Base-by-base conservation (phyloP, 2,113 vertebrate species). In the Recurvirostra avosetta region DNA sequence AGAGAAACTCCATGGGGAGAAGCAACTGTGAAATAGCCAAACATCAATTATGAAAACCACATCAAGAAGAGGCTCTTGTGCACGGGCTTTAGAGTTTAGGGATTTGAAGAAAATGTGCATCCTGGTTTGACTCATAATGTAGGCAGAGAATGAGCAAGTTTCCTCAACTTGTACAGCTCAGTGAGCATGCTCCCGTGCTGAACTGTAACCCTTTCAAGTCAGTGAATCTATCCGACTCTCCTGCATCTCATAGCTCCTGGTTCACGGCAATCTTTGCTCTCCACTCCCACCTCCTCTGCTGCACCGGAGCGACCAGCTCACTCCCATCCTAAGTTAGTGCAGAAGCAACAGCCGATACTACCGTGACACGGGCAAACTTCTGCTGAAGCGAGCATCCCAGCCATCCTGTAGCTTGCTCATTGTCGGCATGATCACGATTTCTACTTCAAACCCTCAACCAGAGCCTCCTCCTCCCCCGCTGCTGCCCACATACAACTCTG, bases 31-130 rank as follows among this genome's bases (percentile, higher is more conserved):
- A 85, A 94, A 88, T 78, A 94, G 90, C 67, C 91, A 94, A 96
- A 95, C 86, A 94, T 93, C 91, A 94, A 67, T 94, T 94, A 95
- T 38, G 86, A 83, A 95, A 94, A 96, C 76, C 85, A 93, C 72
- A 96, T 88, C 79, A 86, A 96, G 84, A 93, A 90, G 68, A 92
- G 62, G 80, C 84, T 95, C 82, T 86, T 83, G 82, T 77, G 90
- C 86, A 88, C 0, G 0, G 55, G 81, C 83, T 94, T 88, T 73
- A 91, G 71, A 32, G 83, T 91, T 94, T 93, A 93, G 79, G 90
- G 95, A 96, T 80, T 83, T 86, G 75, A 90, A 79, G 81, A 90
- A 94, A 91, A 95, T 45, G 62, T 74, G 50, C 78, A 95, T 92
- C 70, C 76, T 66, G 27, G 86, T 76, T 96, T 95, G 88, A 96